Evolutionary conservation across 2,797 vertebrate genomes (phyloP), one percentile per base, ranked within the genome.

Genomic region (Ispidina lecontei): DNA sequence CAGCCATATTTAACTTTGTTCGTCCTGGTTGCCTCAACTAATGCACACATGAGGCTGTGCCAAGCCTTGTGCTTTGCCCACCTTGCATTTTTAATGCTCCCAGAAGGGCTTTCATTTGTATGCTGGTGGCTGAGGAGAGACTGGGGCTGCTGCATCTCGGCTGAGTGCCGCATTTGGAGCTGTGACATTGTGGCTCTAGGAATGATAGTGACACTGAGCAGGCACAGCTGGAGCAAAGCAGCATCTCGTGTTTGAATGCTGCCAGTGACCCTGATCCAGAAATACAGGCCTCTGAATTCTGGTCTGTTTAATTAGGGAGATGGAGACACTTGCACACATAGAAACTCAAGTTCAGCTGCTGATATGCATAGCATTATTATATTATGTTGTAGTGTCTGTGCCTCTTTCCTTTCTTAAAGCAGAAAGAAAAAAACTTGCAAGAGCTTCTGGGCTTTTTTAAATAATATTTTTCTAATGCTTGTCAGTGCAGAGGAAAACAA

Each of bases 221-320:
- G 76, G 92, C 95, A 96, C 91, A 95, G 94, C 92, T 96, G 95
- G 88, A 94, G 79, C 84, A 92, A 87, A 85, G 90, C 89, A 85
- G 90, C 41, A 47, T 22, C 67, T 76, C 5, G 35, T 43, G 47
- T 76, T 89, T 85, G 58, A 58, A 29, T 43, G 70, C 47, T 84
- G 71, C 77, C 78, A 44, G 7, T 35, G 69, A 37, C 75, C 82
- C 47, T 21, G 16, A 58, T 84, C 63, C 84, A 93, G 74, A 74
- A 77, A 46, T 14, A 13, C 23, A 89, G 71, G 9, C 10, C 44
- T 65, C 20, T 59, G 62, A 73, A 81, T 89, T 79, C 43, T 59
- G 31, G 28, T 65, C 13, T 47, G 7, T 92, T 93, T 88, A 90
- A 56, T 83, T 78, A 84, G 37, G 39, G 82, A 58, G 26, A 43